Evolutionary conservation across 2,797 vertebrate genomes (phyloP), one percentile per base, ranked within the genome.

Genomic region (Epinephelus coioides): DNA sequence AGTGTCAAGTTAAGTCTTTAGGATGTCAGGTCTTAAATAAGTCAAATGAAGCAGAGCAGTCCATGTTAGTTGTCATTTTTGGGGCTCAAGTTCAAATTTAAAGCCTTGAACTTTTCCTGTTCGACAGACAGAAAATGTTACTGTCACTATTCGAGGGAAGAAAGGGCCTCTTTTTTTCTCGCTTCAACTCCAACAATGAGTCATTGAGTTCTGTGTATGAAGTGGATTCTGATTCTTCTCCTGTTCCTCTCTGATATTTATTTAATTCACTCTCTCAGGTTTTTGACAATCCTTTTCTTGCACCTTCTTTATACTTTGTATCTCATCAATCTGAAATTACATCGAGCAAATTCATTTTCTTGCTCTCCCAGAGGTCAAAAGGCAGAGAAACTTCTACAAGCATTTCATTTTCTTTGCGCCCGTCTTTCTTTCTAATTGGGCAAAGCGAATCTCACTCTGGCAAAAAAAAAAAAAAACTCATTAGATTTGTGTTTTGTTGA

Each of bases 401-500:
- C 21, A 2, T 71, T 70, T 76, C 12, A 55, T 25, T 67, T 57
- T 43, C 46, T 46, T 54, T 47, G 53, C 73, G 67, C 54, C 50
- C 75, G 78, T 49, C 44, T 27, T 46, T 69, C 54, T 69, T 4
- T 57, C 47, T 70, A 73, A 79, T 60, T 46, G 25, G 27, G n/a
- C 53, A 13, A 25, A 47, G 27, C 53, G 40, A 38, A 60, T 75
- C 67, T 72, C 40, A 53, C 51, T 6, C 2, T 13, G 9, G 30
- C 4, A 12, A 4, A 5, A 43, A 23, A 61, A 19, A 17, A 50
- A 18, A 21, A 64, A 67, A 75, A 30, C 23, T 66, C 14, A 73
- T 66, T 79, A 79, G 55, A 67, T 76, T 59, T 79, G 40, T 40
- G 30, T 54, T n/a, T 77, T 72, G 30, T 53, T 68, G 30, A 73